Conservation (phyloP, 2,888 invertebrate genomes). For the Choreutis nemorana region DNA sequence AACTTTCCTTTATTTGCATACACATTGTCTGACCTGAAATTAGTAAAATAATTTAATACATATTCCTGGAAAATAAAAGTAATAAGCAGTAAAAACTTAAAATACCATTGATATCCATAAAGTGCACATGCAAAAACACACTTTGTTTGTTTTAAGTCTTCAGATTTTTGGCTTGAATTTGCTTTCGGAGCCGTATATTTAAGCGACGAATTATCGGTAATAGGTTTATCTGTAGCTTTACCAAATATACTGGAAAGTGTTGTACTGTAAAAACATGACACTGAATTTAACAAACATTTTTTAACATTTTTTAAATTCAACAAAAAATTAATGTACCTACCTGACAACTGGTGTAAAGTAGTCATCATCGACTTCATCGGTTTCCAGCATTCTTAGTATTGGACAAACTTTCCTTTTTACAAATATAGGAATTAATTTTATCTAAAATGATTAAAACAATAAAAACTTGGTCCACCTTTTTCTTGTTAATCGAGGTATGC, state of each 20-base stretch:
- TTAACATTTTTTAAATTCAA: conserved; percentile 2
- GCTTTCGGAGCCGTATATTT: conserved; percentile 43
- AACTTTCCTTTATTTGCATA: conserved; percentile 40
- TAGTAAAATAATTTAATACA: conserved; percentile 4
- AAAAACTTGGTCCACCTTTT: too few relatives aligned
- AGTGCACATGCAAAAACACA: conserved; percentile 42
- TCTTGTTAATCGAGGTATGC: too few relatives aligned
- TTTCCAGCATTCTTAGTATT: conserved; percentile 22
- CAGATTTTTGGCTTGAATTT: too few relatives aligned
- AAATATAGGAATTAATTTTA: too few relatives aligned
- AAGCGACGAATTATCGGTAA: conserved; percentile 32
- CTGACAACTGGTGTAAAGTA: conserved; percentile 48
- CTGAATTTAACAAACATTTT: background rate
- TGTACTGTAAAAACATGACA: conserved; percentile 27
- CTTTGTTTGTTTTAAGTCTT: conserved; percentile 28
- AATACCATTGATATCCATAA: conserved; percentile 47
- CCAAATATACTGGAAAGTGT: conserved; percentile 47
- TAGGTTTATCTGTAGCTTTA: conserved; percentile 16
- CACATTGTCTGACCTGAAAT: conserved; percentile 32
- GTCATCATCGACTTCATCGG: conserved; percentile 52
- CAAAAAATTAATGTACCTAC: conserved; percentile 22
- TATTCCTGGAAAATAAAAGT: background rate
- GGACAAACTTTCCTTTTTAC: too few relatives aligned
- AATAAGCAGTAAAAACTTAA: conserved; percentile 2
- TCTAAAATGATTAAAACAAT: too few relatives aligned